A percentile compares a stretch with the other conserved stretches of the same genome.
These are phyloP conservation scores for Frankliniella fusca DNA, from an alignment of 2,888 invertebrate species.

Conservation along the genomic window DNA sequence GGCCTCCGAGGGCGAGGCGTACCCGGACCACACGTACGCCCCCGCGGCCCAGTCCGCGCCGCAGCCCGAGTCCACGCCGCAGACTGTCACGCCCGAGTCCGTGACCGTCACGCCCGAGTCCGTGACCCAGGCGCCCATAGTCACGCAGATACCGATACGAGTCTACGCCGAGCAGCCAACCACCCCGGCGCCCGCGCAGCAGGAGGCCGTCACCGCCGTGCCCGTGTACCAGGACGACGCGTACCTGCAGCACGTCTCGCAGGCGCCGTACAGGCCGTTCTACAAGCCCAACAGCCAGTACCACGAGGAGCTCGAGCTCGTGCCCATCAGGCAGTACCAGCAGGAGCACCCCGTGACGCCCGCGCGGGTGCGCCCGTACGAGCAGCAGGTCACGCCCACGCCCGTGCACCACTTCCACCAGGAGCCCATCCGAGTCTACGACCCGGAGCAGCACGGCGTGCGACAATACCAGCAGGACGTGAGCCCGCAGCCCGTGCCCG, in stretches of 20 bases:
- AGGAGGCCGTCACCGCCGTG: neutral
- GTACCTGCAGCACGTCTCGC: conserved; percentile 33
- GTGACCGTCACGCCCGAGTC: conserved; percentile 37
- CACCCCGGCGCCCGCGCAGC: neutral
- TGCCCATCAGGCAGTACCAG: conserved; percentile 16
- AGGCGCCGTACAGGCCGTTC: conserved; percentile 30
- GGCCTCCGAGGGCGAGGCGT: too few relatives aligned
- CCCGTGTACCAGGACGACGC: conserved; percentile 18
- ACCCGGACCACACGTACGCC: neutral
- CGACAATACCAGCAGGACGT: neutral
- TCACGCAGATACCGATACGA: conserved; percentile 27
- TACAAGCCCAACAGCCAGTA: neutral
- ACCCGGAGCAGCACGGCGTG: conserved; percentile 6
- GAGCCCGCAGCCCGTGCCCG: neutral
- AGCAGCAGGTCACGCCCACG: too few relatives aligned
- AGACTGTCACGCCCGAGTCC: conserved; percentile 33
- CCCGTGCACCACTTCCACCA: neutral
- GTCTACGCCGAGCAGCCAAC: neutral
- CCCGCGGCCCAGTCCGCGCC: conserved; percentile 32
- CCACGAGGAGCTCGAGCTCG: conserved; percentile 21
- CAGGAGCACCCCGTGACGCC: conserved; percentile 10
- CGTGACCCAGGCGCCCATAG: conserved; percentile 36
- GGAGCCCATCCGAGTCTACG: neutral
- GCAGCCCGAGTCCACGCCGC: conserved; percentile 32
- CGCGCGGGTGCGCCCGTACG: neutral